Conservation (phyloP, 2,888 invertebrate species). For the Papilio demoleus region DNA sequence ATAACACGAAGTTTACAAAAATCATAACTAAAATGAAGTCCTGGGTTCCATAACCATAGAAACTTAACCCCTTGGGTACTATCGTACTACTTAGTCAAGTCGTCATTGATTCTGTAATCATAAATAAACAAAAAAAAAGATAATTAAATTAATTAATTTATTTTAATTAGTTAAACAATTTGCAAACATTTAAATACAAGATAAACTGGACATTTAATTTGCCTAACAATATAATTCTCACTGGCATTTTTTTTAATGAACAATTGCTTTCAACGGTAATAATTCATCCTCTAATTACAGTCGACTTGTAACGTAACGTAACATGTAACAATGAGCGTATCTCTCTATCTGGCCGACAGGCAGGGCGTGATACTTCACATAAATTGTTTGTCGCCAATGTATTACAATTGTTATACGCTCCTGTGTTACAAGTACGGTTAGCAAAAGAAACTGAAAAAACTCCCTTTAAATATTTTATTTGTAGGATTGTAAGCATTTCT, state of each 20-base stretch:
- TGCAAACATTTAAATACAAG: constrained; percentile 15
- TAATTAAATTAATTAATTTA: not conserved
- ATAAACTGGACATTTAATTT: constrained; percentile 1
- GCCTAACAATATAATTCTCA: constrained; percentile 14
- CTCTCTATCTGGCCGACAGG: constrained; percentile 51
- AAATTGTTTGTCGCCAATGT: constrained; percentile 66
- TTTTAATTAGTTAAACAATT: not conserved
- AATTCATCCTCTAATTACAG: constrained; percentile 53
- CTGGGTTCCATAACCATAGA: too few species aligned
- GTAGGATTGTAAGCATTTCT: too few species aligned
- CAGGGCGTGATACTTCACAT: constrained; percentile 62
- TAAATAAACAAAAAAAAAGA: too few species aligned
- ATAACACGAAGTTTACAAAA: too few species aligned
- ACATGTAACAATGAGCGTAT: constrained; percentile 58
- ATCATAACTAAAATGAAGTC: too few species aligned
- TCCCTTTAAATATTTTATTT: too few species aligned
- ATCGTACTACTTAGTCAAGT: too few species aligned
- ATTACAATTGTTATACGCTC: constrained; percentile 58
- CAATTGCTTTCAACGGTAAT: constrained; percentile 30
- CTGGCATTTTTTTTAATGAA: not conserved
- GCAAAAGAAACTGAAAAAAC: constrained; percentile 42
- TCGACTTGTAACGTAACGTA: constrained; percentile 45
- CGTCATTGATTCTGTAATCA: too few species aligned
- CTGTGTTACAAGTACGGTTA: constrained; percentile 50
- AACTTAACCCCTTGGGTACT: too few species aligned